Evolutionary conservation across 2,797 vertebrate species (phyloP), one percentile per base, ranked within the genome.

Genomic region (Prunella strophiata): DNA sequence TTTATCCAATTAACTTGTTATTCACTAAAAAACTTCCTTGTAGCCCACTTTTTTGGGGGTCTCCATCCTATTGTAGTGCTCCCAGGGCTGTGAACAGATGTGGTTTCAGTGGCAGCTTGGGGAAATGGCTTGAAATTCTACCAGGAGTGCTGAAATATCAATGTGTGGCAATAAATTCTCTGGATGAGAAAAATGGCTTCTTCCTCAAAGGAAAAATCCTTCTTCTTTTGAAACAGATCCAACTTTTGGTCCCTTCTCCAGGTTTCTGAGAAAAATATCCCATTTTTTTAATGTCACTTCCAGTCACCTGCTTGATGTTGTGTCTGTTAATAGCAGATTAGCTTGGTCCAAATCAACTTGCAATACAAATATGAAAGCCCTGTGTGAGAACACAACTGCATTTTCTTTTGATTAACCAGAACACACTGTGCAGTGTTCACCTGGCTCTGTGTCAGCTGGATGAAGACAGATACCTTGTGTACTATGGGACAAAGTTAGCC

Each of bases 111-210:
- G 2, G 42, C 23, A 87, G n/a, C 38, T 58, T 76, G 11, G 11
- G 18, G 5, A 3, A 75, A 58, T 4, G 4, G 16, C 5, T 0
- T 0, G 34, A 17, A 85, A 66, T 15, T 42, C 19, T 23, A 43
- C 13, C 5, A 75, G 8, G 17, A 67, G 6, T n/a, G 10, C 7
- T 72, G 50, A 40, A 68, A 75, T 25, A 68, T 4, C 21, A 72
- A 0, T 0, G 0, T 20, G 42, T 42, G 13, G 7, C 14, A 36
- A 20, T 20, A 26, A 29, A 0, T 54, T 15, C 40, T 76, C 32
- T 43, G 22, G 16, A 15, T 54, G 21, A 66, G 16, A 72, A 52
- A 68, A 78, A 36, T 21, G 3, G 9, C 14, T 65, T 79, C 40
- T 84, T 68, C 57, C 22, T 86, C 45, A 55, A 9, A 29, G 40